These are phyloP conservation scores for Drosophila novamexicana DNA, from an alignment of 1,140 invertebrate species.

Conservation along the genomic window DNA sequence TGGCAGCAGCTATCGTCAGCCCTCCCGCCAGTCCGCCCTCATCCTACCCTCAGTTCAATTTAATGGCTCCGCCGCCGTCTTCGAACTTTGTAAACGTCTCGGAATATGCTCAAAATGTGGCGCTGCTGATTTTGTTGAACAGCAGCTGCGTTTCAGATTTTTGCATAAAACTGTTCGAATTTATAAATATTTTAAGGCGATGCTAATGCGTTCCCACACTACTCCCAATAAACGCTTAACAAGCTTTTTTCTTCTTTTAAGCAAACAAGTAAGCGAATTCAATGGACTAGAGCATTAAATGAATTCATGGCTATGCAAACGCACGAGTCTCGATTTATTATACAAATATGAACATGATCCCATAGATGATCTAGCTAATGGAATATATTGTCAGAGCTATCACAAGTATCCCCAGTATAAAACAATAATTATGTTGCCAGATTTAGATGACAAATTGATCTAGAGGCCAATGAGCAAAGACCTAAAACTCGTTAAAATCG, in stretches of 20 bases:
- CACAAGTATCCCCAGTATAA: too few species aligned
- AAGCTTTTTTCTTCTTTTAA: neutral
- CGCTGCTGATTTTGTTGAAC: conserved; percentile 26
- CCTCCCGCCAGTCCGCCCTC: neutral
- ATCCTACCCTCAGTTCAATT: conserved; percentile 48
- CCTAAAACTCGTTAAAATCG: too few species aligned
- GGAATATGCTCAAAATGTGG: conserved; percentile 39
- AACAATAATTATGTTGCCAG: too few species aligned
- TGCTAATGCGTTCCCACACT: conserved; percentile 40
- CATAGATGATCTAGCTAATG: neutral
- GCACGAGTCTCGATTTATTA: neutral
- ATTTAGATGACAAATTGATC: too few species aligned
- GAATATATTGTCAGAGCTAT: too few species aligned
- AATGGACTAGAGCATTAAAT: neutral
- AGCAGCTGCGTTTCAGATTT: conserved; percentile 39
- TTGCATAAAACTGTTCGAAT: conserved; percentile 48
- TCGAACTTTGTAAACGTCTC: conserved; percentile 56
- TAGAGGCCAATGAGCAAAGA: too few species aligned
- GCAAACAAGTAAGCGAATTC: conserved; percentile 10
- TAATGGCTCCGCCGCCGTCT: conserved; percentile 51
- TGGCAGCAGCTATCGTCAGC: conserved; percentile 4
- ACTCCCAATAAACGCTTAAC: conserved; percentile 12
- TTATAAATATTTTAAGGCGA: conserved; percentile 65
- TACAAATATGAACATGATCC: neutral
- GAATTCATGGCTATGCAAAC: neutral